Conservation (phyloP, 2,888 invertebrate species). For the Agrilus biguttatus region DNA sequence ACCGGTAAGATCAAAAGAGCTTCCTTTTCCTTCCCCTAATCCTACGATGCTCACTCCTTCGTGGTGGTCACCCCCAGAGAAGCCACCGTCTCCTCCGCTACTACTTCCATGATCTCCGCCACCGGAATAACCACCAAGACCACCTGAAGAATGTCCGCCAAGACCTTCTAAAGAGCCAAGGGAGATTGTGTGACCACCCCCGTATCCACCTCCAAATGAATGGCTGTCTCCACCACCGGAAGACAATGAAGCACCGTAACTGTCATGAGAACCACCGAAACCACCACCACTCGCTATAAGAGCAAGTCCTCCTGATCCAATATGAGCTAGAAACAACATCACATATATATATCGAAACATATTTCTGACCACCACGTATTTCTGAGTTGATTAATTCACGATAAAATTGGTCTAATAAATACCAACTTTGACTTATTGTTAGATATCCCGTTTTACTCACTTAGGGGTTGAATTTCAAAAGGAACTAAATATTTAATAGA, state of each 20-base stretch:
- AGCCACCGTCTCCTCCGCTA: conserved; percentile 6
- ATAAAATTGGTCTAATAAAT: too few species aligned
- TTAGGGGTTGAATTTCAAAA: too few species aligned
- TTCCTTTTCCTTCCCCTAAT: conserved; percentile 10
- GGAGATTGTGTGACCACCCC: conserved; percentile 4
- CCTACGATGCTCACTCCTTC: conserved; percentile 16
- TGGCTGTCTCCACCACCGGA: conserved; percentile 3
- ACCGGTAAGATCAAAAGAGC: conserved; percentile 14
- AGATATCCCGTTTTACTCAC: too few species aligned
- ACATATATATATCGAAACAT: too few species aligned
- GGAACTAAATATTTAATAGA: too few species aligned
- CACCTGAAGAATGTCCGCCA: conserved; percentile 3
- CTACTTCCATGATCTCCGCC: conserved; percentile 5
- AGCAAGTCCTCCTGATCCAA: too few species aligned
- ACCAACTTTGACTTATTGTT: too few species aligned
- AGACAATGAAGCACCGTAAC: not conserved
- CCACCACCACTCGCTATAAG: too few species aligned
- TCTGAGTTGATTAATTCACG: too few species aligned
- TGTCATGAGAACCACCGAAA: too few species aligned
- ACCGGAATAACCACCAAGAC: conserved; percentile 6
- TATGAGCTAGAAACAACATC: too few species aligned
- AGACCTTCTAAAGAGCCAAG: conserved; percentile 4
- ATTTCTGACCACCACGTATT: too few species aligned
- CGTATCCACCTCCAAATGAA: conserved; percentile 1
- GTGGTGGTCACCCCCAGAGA: conserved; percentile 13